These are phyloP conservation scores for Cyrtorhinus lividipennis DNA, from an alignment of 1,140 invertebrate genomes.

Conservation along the genomic window DNA sequence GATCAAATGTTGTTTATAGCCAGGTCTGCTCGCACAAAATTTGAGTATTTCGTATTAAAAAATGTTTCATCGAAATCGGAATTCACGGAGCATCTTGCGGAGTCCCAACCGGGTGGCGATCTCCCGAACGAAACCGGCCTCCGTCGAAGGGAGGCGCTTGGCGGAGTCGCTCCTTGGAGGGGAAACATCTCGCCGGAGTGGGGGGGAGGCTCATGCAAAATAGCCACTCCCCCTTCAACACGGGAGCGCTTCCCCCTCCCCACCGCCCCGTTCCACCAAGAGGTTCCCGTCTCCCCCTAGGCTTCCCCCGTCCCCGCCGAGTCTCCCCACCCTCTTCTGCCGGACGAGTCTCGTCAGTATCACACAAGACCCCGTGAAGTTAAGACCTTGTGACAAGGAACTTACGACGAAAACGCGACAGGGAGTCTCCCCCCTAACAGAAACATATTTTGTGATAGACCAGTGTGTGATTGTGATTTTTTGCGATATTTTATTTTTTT, in stretches of 20 bases:
- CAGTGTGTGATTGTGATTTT: not conserved
- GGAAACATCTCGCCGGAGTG: too few relatives aligned
- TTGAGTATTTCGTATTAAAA: too few relatives aligned
- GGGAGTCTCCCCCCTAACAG: not conserved
- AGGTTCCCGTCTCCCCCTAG: not conserved
- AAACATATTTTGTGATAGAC: not conserved
- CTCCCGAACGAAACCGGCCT: too few relatives aligned
- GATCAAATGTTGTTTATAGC: too few relatives aligned
- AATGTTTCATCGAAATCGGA: too few relatives aligned
- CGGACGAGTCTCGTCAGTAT: not conserved
- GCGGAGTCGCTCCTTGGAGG: too few relatives aligned
- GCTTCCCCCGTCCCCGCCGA: not conserved
- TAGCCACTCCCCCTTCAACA: conserved; percentile 9
- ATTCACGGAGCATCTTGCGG: too few relatives aligned
- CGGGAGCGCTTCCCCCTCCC: not conserved
- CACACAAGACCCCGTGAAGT: conserved; percentile 8
- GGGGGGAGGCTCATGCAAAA: conserved; percentile 11
- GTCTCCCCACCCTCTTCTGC: not conserved
- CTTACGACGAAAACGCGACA: not conserved
- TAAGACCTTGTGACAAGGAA: not conserved
- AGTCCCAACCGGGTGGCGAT: too few relatives aligned
- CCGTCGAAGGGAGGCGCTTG: too few relatives aligned
- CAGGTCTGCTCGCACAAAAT: too few relatives aligned
- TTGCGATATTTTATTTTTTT: not conserved
- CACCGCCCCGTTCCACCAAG: not conserved